phyloP scores from a whole-genome alignment of 2,888 invertebrate species.

The Pseudoips prasinana region DNA sequence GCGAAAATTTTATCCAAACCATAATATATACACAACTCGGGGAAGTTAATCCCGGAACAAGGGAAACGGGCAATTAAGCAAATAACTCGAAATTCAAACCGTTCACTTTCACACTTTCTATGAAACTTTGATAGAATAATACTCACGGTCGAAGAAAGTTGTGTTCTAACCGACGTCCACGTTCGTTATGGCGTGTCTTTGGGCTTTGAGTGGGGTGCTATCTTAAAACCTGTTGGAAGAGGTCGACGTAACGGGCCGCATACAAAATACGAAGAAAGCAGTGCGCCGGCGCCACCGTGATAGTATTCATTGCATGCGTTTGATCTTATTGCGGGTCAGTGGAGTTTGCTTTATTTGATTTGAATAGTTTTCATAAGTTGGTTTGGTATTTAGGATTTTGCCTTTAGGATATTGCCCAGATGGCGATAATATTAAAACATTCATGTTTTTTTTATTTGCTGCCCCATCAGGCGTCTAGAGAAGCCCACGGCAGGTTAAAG shows the following conservation, averaged over 20 bases:
- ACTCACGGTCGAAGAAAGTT: constrained; percentile 60
- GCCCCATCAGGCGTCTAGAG: no score
- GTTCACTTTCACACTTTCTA: constrained; percentile 56
- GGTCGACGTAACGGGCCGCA: constrained; percentile 72
- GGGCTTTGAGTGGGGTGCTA: constrained; percentile 39
- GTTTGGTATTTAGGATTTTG: constrained; percentile 4
- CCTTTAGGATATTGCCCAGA: no score
- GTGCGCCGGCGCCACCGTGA: constrained; percentile 15
- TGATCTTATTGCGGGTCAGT: constrained; percentile 14
- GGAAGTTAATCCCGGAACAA: background rate
- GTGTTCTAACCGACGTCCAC: constrained; percentile 44
- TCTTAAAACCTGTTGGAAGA: constrained; percentile 60
- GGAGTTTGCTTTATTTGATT: background rate
- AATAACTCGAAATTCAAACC: constrained; percentile 8
- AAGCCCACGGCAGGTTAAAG: no score
- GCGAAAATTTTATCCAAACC: background rate
- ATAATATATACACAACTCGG: background rate
- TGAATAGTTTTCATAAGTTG: background rate
- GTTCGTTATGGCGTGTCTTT: constrained; percentile 44
- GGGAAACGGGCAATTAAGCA: constrained; percentile 3
- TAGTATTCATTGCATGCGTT: constrained; percentile 16
- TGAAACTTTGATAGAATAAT: constrained; percentile 34
- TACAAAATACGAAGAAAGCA: constrained; percentile 58
- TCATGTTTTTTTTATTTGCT: no score
- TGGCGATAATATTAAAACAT: no score